Percentiles rank a stretch among this genome's conserved stretches.
Conservation (phyloP, 2,113 vertebrate species). For the Myrmecobius fasciatus region DNA sequence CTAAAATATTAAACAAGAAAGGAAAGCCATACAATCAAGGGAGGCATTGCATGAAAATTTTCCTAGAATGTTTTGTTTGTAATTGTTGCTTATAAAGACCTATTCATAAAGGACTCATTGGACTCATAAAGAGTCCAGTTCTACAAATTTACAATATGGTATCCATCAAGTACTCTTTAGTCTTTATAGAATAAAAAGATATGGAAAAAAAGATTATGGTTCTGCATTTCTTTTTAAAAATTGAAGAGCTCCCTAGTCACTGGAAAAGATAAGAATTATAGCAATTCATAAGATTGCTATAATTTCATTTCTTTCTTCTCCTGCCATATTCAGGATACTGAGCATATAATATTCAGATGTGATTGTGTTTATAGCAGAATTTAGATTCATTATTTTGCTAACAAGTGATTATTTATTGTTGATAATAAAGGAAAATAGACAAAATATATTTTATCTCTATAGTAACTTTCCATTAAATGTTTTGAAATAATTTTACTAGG, state of each 20-base stretch:
- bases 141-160: not conserved
- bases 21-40: not conserved
- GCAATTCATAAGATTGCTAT: not conserved
- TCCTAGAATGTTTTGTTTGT: slow-evolving; percentile 10
- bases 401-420: not conserved
- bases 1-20: not conserved
- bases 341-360: not conserved
- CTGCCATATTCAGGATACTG: not conserved
- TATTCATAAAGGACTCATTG: no score
- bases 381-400: not conserved
- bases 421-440: not conserved
- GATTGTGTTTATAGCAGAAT: not conserved
- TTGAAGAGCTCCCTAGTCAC: not conserved
- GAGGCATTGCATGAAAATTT: not conserved
- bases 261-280: not conserved
- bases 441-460: not conserved
- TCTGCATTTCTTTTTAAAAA: not conserved
- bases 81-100: not conserved
- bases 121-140: not conserved
- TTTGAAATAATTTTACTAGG: not conserved
- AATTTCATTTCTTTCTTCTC: not conserved
- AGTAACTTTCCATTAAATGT: not conserved
- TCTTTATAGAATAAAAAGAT: not conserved
- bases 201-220: not conserved
- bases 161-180: not conserved